phyloP scores from a whole-genome alignment of 1,140 invertebrate genomes.

The Drosophila pandora region DNA sequence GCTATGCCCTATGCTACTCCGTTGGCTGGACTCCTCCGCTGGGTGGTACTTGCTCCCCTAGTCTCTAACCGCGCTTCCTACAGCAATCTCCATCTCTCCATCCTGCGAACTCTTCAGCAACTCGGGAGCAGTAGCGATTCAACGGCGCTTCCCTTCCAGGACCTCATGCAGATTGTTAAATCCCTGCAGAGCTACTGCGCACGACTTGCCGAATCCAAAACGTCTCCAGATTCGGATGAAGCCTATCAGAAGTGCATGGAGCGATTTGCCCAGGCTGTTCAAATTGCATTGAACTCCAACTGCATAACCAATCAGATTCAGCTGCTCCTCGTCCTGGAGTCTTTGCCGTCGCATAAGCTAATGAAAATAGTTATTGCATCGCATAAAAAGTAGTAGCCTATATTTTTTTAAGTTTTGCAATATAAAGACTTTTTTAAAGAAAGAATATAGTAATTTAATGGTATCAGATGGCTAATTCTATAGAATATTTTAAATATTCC shows the following conservation, averaged over 20 bases:
- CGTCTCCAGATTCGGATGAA: constrained; percentile 54
- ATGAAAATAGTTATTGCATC: constrained; percentile 86
- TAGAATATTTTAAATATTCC: not conserved
- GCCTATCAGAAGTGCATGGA: constrained; percentile 87
- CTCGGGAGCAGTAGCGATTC: constrained; percentile 84
- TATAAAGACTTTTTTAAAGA: not conserved
- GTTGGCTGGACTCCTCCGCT: constrained; percentile 89
- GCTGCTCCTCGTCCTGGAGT: constrained; percentile 85
- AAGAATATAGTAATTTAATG: not conserved
- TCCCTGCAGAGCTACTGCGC: constrained; percentile 84
- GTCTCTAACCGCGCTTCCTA: constrained; percentile 84
- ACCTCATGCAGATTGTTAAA: constrained; percentile 84
- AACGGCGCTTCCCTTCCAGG: constrained; percentile 86
- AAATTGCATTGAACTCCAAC: constrained; percentile 89
- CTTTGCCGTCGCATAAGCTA: constrained; percentile 86
- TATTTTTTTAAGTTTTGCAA: constrained; percentile 12
- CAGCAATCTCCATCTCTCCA: constrained; percentile 87
- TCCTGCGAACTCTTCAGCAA: constrained; percentile 87
- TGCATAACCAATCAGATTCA: constrained; percentile 90
- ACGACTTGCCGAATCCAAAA: constrained; percentile 62
- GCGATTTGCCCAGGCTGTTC: constrained; percentile 90
- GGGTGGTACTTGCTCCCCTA: constrained; percentile 88
- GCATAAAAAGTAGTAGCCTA: constrained; percentile 50
- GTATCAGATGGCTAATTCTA: not conserved
- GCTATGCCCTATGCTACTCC: constrained; percentile 93